Evolutionary conservation across 2,113 vertebrate species (phyloP).

Genomic region (Lophius piscatorius): DNA sequence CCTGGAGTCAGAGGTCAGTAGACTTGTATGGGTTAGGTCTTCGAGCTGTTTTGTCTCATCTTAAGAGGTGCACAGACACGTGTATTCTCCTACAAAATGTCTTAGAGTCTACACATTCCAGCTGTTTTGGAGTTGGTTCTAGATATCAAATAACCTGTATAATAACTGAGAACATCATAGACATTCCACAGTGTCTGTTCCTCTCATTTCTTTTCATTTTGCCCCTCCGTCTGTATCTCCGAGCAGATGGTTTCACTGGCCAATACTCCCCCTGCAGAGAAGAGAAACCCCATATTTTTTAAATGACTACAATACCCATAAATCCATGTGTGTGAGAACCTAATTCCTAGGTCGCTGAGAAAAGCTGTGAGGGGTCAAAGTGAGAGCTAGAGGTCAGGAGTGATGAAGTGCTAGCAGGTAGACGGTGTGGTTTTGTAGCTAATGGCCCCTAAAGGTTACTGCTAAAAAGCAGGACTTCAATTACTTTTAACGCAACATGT

Average conservation of each 20-base stretch:
- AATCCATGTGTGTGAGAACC: conserved; percentile 37
- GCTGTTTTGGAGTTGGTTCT: neutral
- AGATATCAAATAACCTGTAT: conserved; percentile 9
- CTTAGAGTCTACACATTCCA: neutral
- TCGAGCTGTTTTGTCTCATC: conserved; percentile 12
- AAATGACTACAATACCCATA: conserved; percentile 30
- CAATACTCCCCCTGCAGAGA: conserved; percentile 1
- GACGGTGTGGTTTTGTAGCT: neutral
- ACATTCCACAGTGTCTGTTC: neutral
- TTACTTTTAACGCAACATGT: neutral
- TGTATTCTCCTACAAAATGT: neutral
- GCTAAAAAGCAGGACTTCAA: conserved; percentile 14
- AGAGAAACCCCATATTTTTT: conserved; percentile 1
- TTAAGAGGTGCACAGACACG: neutral
- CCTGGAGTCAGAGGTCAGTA: neutral
- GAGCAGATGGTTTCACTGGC: conserved; percentile 21
- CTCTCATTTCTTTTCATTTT: neutral
- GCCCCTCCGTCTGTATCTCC: neutral
- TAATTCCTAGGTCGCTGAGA: conserved; percentile 10
- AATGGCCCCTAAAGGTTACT: conserved; percentile 3
- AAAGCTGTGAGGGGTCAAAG: conserved; percentile 33
- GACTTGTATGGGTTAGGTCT: conserved; percentile 8
- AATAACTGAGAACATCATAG: neutral
- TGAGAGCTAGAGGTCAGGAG: conserved; percentile 32
- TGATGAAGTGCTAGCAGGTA: conserved; percentile 7